These are phyloP conservation scores for Fissipunctia ypsillon DNA, from an alignment of 2,888 invertebrate species.

Conservation along the genomic window DNA sequence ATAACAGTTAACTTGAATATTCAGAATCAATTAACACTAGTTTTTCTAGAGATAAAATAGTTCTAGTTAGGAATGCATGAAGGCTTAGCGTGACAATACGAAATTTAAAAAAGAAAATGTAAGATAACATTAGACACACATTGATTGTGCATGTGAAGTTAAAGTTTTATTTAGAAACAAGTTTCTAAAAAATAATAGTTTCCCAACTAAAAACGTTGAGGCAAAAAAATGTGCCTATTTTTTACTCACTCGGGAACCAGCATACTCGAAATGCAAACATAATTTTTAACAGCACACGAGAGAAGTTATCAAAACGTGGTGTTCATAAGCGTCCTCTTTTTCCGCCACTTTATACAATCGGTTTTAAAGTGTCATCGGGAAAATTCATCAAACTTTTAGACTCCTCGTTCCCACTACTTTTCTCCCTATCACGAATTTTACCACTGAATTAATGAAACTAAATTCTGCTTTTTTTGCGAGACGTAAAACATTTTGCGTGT, in stretches of 20 bases:
- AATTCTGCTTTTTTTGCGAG: slow-evolving; percentile 29
- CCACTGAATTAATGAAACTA: slow-evolving; percentile 17
- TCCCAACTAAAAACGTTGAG: slow-evolving; percentile 29
- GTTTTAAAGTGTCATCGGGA: slow-evolving; percentile 53
- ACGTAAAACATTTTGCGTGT: slow-evolving; percentile 43
- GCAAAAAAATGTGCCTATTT: slow-evolving; percentile 34
- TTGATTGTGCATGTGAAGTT: slow-evolving; percentile 42
- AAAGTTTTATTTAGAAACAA: slow-evolving; percentile 26
- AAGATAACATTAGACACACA: slow-evolving; percentile 47
- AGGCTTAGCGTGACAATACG: slow-evolving; percentile 48
- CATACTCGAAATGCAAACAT: slow-evolving; percentile 57
- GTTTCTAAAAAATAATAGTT: slow-evolving; percentile 32
- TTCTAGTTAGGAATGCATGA: slow-evolving; percentile 39
- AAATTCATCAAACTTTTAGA: slow-evolving; percentile 48
- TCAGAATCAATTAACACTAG: slow-evolving; percentile 21
- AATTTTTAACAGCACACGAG: slow-evolving; percentile 49
- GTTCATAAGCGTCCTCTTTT: slow-evolving; percentile 56
- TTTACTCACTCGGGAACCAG: slow-evolving; percentile 47
- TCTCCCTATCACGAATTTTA: slow-evolving; percentile 8
- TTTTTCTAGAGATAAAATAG: slow-evolving; percentile 44
- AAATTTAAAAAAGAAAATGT: slow-evolving; percentile 49
- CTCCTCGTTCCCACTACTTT: slow-evolving; percentile 3
- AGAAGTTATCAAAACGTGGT: slow-evolving; percentile 58
- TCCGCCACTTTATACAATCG: slow-evolving; percentile 55
- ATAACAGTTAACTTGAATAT: slow-evolving; percentile 36